phyloP scores from a whole-genome alignment of 2,113 vertebrate species.

The Isichthys henryi region DNA sequence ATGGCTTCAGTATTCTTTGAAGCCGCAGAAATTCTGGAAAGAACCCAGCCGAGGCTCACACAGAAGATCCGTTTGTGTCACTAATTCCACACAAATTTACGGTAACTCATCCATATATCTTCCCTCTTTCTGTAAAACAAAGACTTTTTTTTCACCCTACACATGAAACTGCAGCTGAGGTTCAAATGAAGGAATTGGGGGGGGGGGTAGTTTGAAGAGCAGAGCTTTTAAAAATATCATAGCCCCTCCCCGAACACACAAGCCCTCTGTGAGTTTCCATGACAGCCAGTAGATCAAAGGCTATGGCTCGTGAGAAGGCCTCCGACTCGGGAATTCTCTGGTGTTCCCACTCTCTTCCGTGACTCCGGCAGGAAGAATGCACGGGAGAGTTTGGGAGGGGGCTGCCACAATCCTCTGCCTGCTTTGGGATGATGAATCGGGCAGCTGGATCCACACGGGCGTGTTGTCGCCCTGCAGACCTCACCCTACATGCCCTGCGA shows the following conservation, averaged over 20 bases:
- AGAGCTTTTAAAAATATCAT: background rate
- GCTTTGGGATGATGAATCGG: constrained; percentile 30
- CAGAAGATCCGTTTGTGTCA: background rate
- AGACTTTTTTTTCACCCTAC: background rate
- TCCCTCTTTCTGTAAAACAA: constrained; percentile 6
- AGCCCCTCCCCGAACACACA: background rate
- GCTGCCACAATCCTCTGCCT: background rate
- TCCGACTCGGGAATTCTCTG: background rate
- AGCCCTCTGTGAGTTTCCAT: constrained; percentile 2
- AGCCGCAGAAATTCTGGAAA: constrained; percentile 13
- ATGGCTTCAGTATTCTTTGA: constrained; percentile 16
- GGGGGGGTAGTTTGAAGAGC: background rate
- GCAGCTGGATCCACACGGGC: constrained; percentile 46
- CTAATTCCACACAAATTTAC: background rate
- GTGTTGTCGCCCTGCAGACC: constrained; percentile 27
- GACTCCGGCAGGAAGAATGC: background rate
- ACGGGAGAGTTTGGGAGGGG: background rate
- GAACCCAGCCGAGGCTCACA: background rate
- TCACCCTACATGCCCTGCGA: background rate
- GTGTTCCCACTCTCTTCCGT: background rate
- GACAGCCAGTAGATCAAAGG: constrained; percentile 12
- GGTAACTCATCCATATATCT: background rate
- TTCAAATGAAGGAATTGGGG: background rate
- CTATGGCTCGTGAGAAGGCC: background rate
- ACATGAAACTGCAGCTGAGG: background rate